Evolutionary conservation across 2,113 vertebrate genomes (phyloP).

Genomic region (Kryptolebias marmoratus): DNA sequence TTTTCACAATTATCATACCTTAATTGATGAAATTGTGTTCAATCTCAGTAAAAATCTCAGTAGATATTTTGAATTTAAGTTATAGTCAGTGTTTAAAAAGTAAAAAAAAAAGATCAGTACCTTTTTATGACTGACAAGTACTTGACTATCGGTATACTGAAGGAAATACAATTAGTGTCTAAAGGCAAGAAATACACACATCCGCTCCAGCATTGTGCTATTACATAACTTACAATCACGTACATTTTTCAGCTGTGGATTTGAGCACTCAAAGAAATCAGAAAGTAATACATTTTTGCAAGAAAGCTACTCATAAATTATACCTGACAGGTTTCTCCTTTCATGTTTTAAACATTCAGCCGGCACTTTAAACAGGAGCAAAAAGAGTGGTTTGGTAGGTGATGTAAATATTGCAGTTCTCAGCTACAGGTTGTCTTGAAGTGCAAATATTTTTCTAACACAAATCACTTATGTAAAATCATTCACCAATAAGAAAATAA

Average conservation of each 20-base stretch:
- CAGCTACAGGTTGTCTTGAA: slow-evolving; percentile 30
- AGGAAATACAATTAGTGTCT: background rate
- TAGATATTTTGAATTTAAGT: too few species aligned
- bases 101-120: background rate
- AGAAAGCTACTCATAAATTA: slow-evolving; percentile 55
- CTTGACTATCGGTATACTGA: background rate
- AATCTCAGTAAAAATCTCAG: too few species aligned
- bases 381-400: slow-evolving; percentile 47
- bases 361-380: slow-evolving; percentile 40
- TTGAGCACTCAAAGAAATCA: slow-evolving; percentile 3
- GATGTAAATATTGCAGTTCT: slow-evolving; percentile 16
- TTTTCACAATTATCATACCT: too few species aligned
- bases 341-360: slow-evolving; percentile 45
- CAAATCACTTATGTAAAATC: too few species aligned
- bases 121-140: background rate
- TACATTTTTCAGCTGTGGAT: too few species aligned
- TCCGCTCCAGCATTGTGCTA: too few species aligned
- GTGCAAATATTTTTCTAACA: slow-evolving; percentile 35
- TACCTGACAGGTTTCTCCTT: slow-evolving; percentile 51
- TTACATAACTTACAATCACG: too few species aligned
- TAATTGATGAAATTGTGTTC: too few species aligned
- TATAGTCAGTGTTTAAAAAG: background rate
- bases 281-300: slow-evolving; percentile 23
- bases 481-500: too few species aligned
- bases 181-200: background rate